phyloP scores from a whole-genome alignment of 1,140 invertebrate species.

The Heliconius hermathena region DNA sequence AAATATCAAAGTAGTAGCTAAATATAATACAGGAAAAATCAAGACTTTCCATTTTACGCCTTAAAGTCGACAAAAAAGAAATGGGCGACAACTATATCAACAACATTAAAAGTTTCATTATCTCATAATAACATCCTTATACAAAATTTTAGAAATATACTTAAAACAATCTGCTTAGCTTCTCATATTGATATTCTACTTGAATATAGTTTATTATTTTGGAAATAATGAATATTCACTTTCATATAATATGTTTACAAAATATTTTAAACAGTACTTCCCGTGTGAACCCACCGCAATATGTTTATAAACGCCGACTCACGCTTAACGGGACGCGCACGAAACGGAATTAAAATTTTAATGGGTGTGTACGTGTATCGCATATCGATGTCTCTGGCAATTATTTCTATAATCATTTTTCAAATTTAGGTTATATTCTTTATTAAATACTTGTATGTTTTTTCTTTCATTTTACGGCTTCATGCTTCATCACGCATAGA shows the following conservation, averaged over 20 bases:
- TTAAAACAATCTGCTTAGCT: neutral
- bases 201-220: neutral
- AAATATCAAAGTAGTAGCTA: too few species aligned
- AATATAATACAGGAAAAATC: too few species aligned
- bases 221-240: neutral
- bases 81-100: too few species aligned
- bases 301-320: slow-evolving; percentile 14
- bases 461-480: too few species aligned
- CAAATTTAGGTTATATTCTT: neutral
- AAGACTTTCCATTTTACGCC: too few species aligned
- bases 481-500: too few species aligned
- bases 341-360: slow-evolving; percentile 26
- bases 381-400: slow-evolving; percentile 10
- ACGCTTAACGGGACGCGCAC: slow-evolving; percentile 27
- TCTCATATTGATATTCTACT: neutral
- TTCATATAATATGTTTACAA: neutral
- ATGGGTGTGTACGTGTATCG: neutral
- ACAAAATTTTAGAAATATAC: too few species aligned
- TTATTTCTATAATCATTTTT: slow-evolving; percentile 16
- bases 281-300: slow-evolving; percentile 3
- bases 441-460: too few species aligned
- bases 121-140: too few species aligned
- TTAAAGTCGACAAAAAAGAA: too few species aligned
- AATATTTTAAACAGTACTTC: neutral
- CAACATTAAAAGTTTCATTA: too few species aligned